Evolutionary conservation across 1,140 invertebrate species (phyloP).

Genomic region (Ostrea denselamellosa): DNA sequence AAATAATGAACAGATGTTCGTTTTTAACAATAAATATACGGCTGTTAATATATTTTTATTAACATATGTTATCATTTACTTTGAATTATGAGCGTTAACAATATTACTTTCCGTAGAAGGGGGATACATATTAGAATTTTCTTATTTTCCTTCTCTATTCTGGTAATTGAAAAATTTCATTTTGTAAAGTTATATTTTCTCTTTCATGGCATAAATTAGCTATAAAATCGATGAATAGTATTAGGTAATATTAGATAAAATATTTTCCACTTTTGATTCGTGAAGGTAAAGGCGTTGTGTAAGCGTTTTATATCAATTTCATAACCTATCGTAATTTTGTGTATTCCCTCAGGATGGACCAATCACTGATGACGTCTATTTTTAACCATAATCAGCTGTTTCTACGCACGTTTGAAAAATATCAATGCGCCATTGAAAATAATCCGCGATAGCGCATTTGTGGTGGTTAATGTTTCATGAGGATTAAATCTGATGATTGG

Average conservation of each 20-base stretch:
- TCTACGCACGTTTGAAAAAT: not conserved
- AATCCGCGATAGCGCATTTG: not conserved
- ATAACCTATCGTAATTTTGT: constrained; percentile 28
- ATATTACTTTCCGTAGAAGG: too few relatives aligned
- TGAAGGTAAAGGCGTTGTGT: not conserved
- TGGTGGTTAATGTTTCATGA: not conserved
- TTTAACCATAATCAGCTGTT: constrained; percentile 45
- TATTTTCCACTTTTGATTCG: not conserved
- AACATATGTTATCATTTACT: too few relatives aligned
- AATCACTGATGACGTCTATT: constrained; percentile 40
- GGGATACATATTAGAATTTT: too few relatives aligned
- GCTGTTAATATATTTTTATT: too few relatives aligned
- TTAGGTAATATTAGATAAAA: not conserved
- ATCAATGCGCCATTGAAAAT: constrained; percentile 28
- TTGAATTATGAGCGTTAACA: too few relatives aligned
- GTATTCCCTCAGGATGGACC: constrained; percentile 23
- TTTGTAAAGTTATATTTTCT: too few relatives aligned
- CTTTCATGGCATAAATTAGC: too few relatives aligned
- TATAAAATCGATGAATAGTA: not conserved
- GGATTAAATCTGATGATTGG: not conserved
- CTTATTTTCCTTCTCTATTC: too few relatives aligned
- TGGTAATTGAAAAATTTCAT: too few relatives aligned
- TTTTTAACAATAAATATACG: too few relatives aligned
- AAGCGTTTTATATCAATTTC: constrained; percentile 24
- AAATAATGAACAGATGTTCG: too few relatives aligned